Evolutionary conservation across 2,888 invertebrate genomes (phyloP).

Genomic region (Euplexia lucipara): DNA sequence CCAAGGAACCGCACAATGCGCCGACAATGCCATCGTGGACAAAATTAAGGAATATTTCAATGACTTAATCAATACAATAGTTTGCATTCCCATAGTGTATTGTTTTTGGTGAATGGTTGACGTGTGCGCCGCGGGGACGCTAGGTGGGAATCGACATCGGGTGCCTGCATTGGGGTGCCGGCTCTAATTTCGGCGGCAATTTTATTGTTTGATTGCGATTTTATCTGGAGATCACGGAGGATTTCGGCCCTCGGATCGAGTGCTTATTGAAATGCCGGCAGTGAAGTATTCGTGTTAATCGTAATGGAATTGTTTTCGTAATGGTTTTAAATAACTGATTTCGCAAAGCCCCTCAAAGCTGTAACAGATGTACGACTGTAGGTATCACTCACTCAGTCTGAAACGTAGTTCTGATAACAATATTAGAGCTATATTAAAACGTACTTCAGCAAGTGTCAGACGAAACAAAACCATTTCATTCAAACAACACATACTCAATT

Average conservation of each 20-base stretch:
- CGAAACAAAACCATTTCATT: conserved; percentile 7
- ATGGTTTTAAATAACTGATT: conserved; percentile 61
- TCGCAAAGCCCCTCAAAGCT: conserved; percentile 35
- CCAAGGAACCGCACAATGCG: conserved; percentile 82
- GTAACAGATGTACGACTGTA: conserved; percentile 29
- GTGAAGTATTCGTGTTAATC: conserved; percentile 57
- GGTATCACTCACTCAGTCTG: background rate
- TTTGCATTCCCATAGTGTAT: conserved; percentile 87
- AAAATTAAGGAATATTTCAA: conserved; percentile 85
- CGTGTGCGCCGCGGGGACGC: conserved; percentile 77
- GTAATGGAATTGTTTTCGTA: conserved; percentile 59
- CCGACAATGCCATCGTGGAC: conserved; percentile 76
- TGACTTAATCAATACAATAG: conserved; percentile 90
- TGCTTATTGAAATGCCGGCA: conserved; percentile 64
- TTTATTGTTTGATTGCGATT: conserved; percentile 89
- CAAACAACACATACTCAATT: conserved; percentile 31
- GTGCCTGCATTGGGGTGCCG: conserved; percentile 79
- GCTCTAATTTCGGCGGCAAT: conserved; percentile 79
- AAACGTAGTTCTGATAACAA: background rate
- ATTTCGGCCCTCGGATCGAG: conserved; percentile 78
- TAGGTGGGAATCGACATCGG: conserved; percentile 87
- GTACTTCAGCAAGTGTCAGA: background rate
- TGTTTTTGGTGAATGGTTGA: conserved; percentile 84
- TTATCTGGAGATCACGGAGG: conserved; percentile 86
- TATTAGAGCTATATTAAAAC: background rate